Base-by-base conservation (phyloP, 2,113 vertebrate genomes). In the Neopipo cinnamomea region DNA sequence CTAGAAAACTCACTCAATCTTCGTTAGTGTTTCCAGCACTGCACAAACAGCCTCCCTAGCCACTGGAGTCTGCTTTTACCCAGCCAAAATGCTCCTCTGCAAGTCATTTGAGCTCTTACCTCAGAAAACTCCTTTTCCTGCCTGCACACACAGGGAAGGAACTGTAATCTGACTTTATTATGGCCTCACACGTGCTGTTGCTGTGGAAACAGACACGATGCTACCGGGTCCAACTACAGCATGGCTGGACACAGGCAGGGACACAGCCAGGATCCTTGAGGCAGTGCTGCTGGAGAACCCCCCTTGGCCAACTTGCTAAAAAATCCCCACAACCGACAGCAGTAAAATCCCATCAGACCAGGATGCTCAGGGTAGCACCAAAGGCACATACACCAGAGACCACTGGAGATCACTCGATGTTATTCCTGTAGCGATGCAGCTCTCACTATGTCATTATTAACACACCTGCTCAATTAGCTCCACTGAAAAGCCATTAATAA, bases 91-190 rank as follows among this genome's bases (percentile, higher is more conserved):
- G 7, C n/a, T 93, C 55, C 85, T 93, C 75, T 79, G 77, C 79
- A 80, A 83, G 79, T 70, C 67, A 79, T 49, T 41, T 35, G 62
- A 87, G 89, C 73, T 86, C 65, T 85, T 89, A 86, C 90, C 91
- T 90, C 93, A 94, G 63, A 88, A 84, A 89, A 85, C 91, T 88
- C 91, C 86, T 93, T 85, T 91, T 89, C 80, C 83, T 94, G 73
- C 73, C 72, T 14, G 79, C 66, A 44, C 31, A 14, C 67, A 59
- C 55, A 31, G 77, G 41, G 68, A 93, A 85, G 84, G 63, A 68
- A 81, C 91, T 89, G 76, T 17, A 91, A 68, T 63, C 73, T 80
- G 92, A 84, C 87, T 96, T 93, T 74, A 68, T 81, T 76, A 44
- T 3, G 11, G 89, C 46, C 21, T 1, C 1, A 0, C 85, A 65